Conservation (phyloP, 1,140 invertebrate genomes). For the Daktulosphaira vitifoliae region DNA sequence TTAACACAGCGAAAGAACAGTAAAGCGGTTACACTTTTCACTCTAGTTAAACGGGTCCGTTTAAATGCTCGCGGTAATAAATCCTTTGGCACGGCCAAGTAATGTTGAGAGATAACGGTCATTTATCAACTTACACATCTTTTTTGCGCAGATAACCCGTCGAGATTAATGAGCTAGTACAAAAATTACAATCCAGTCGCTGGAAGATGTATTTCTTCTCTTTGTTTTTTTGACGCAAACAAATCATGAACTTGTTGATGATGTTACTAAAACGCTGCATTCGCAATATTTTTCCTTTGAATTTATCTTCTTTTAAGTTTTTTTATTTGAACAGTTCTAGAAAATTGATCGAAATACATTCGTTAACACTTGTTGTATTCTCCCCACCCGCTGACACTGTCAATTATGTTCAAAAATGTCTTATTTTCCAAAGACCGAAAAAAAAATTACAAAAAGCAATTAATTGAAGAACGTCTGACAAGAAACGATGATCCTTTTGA, state of each 20-base stretch:
- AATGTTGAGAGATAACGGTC: constrained; percentile 10
- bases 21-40: no score
- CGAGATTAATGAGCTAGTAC: constrained; percentile 15
- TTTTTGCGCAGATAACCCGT: not conserved
- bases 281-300: not conserved
- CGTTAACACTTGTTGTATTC: not conserved
- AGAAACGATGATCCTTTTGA: no score
- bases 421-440: no score
- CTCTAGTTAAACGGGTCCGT: no score
- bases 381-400: no score
- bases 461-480: no score
- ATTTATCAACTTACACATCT: not conserved
- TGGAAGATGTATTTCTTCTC: no score
- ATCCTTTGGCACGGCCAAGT: constrained; percentile 4
- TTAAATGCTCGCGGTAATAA: not conserved
- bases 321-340: no score
- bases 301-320: no score
- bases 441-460: no score
- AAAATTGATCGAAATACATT: not conserved
- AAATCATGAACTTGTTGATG: not conserved
- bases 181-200: not conserved
- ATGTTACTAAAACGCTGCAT: not conserved
- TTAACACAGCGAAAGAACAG: no score
- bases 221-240: not conserved
- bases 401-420: no score